Conservation (phyloP, 2,113 vertebrate genomes). For the Gasterosteus aculeatus region DNA sequence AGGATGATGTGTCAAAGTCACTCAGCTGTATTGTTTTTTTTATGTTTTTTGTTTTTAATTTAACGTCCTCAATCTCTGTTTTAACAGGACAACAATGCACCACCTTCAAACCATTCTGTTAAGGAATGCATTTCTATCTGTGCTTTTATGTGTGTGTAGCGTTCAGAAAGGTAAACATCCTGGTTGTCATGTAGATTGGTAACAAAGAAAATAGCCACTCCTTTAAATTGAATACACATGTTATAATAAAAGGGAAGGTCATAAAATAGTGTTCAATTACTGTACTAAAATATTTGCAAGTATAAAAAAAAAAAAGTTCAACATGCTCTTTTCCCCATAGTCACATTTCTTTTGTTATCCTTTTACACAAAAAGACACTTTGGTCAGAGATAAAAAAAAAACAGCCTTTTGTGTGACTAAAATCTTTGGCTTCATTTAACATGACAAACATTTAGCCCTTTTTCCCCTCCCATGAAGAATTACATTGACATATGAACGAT, state of each 20-base stretch:
- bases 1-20: not conserved
- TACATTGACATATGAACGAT: conserved; percentile 21
- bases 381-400: not conserved
- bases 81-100: not conserved
- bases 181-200: not conserved
- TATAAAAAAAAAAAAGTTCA: conserved; percentile 2
- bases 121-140: not conserved
- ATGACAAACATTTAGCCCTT: conserved; percentile 43
- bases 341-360: not conserved
- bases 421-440: conserved; percentile 60
- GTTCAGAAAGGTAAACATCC: conserved; percentile 27
- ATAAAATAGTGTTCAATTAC: conserved; percentile 30
- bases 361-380: not conserved
- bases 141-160: conserved; percentile 2
- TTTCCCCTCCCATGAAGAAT: conserved; percentile 30
- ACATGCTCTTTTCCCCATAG: not conserved
- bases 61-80: not conserved
- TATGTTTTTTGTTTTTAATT: not conserved
- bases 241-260: conserved; percentile 42
- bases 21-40: not conserved
- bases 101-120: conserved; percentile 3
- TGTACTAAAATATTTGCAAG: conserved; percentile 10
- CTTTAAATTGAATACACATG: not conserved
- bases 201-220: conserved; percentile 35
- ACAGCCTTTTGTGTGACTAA: conserved; percentile 1